Evolutionary conservation across 1,140 invertebrate species (phyloP), one percentile per base, ranked within the genome.

Genomic region (Sweltsa coloradensis): DNA sequence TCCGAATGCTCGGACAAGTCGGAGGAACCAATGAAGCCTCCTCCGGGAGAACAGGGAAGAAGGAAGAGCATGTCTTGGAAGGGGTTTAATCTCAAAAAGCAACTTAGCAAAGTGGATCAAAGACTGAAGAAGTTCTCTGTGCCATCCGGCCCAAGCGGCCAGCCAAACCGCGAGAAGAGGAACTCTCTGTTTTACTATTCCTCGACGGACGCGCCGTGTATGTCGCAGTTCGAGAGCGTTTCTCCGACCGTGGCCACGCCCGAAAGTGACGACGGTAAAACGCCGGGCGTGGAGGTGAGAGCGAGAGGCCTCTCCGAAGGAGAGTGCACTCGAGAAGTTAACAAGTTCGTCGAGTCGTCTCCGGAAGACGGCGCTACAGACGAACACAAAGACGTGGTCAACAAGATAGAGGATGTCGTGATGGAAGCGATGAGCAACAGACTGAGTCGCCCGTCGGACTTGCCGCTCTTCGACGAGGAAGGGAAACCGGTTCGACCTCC

Each of bases 1-100:
- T n/a, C n/a, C n/a, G n/a, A n/a, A n/a, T n/a, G n/a, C n/a, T n/a
- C n/a, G n/a, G n/a, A n/a, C n/a, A n/a, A n/a, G n/a, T n/a, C n/a
- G n/a, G n/a, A n/a, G n/a, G n/a, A n/a, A n/a, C n/a, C n/a, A n/a
- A n/a, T n/a, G n/a, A n/a, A n/a, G n/a, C n/a, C n/a, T 9, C 34
- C 34, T 13, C 24, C 25, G 13, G n/a, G n/a, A n/a, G n/a, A n/a
- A n/a, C n/a, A n/a, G n/a, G n/a, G n/a, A n/a, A 44, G 53, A 18
- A 46, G 45, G n/a, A 37, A 51, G 11, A 59, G 59, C 41, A 49
- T 53, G 19, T 55, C 61, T 9, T 66, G 63, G 63, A 65, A 71
- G 58, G 74, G 72, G 45, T 82, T 86, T 62, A 83, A 77, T 59
- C 69, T 88, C 34, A 87, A 86, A 64, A 76, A 83, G 60, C 83